Percentiles rank a stretch among this genome's conserved stretches.
These are phyloP conservation scores for Junco hyemalis DNA, from an alignment of 2,113 vertebrate species.

Conservation along the genomic window DNA sequence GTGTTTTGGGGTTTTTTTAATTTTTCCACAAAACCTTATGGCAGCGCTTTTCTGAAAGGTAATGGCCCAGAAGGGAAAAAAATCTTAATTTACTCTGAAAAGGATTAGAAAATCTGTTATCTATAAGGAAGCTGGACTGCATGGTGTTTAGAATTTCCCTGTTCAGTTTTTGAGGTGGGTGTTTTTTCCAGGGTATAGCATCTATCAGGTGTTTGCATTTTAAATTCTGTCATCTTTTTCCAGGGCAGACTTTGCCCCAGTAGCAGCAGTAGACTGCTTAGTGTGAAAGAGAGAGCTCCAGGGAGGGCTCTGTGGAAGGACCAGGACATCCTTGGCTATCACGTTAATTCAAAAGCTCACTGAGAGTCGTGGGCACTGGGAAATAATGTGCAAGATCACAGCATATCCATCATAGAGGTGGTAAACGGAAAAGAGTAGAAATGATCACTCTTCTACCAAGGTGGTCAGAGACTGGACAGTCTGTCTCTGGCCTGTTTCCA, in stretches of 20 bases:
- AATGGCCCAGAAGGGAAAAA: not conserved
- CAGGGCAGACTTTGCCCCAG: not conserved
- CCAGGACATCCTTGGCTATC: not conserved
- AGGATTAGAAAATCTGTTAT: not conserved
- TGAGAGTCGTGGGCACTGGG: fast-evolving
- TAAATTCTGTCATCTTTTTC: not conserved
- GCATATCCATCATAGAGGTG: fast-evolving
- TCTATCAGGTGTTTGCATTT: not conserved
- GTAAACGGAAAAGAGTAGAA: not conserved
- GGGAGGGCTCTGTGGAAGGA: not conserved
- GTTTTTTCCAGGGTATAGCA: not conserved
- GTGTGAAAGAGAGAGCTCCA: not conserved
- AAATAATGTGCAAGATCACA: not conserved
- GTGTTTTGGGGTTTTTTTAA: not conserved
- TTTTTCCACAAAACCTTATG: not conserved
- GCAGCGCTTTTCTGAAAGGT: not conserved
- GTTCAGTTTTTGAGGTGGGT: not conserved
- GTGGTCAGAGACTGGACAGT: not conserved
- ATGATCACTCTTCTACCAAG: not conserved
- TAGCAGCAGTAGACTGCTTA: not conserved
- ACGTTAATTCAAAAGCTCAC: not conserved
- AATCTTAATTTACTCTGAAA: not conserved
- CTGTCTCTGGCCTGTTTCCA: not conserved
- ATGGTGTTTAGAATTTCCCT: not conserved
- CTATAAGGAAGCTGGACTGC: not conserved